These are phyloP conservation scores for Argopecten irradians DNA, from an alignment of 1,140 invertebrate species.

Conservation along the genomic window DNA sequence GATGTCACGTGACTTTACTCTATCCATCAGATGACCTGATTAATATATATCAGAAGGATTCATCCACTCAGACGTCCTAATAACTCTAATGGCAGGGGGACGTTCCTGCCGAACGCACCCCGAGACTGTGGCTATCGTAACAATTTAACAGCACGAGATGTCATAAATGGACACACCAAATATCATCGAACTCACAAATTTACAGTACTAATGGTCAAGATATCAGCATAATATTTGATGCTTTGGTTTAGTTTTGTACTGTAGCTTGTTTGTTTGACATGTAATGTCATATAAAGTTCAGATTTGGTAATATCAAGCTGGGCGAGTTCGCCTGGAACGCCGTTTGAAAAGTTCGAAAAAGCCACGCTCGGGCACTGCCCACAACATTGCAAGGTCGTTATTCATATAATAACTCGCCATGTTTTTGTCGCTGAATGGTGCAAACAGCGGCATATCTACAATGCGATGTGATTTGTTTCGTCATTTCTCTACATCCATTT, in stretches of 20 bases:
- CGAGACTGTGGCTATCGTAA: not conserved
- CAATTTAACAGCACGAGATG: not conserved
- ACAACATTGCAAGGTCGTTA: too few species aligned
- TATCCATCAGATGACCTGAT: not conserved
- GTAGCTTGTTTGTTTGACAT: not conserved
- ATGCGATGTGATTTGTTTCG: too few species aligned
- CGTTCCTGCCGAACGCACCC: not conserved
- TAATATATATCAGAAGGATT: not conserved
- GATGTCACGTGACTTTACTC: not conserved
- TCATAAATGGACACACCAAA: not conserved
- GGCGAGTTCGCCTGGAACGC: too few species aligned
- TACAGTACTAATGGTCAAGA: not conserved
- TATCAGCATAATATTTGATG: not conserved
- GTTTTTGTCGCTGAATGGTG: too few species aligned
- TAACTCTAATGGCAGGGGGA: not conserved
- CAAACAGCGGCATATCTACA: too few species aligned
- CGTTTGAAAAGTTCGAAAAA: too few species aligned
- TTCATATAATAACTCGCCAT: too few species aligned
- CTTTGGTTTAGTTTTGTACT: not conserved
- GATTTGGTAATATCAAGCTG: not conserved
- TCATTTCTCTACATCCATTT: too few species aligned
- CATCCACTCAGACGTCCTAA: not conserved
- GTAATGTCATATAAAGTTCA: not conserved
- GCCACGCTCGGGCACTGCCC: too few species aligned
- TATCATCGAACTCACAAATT: not conserved